phyloP scores from a whole-genome alignment of 2,113 vertebrate genomes.

The Zosterops hypoxanthus region DNA sequence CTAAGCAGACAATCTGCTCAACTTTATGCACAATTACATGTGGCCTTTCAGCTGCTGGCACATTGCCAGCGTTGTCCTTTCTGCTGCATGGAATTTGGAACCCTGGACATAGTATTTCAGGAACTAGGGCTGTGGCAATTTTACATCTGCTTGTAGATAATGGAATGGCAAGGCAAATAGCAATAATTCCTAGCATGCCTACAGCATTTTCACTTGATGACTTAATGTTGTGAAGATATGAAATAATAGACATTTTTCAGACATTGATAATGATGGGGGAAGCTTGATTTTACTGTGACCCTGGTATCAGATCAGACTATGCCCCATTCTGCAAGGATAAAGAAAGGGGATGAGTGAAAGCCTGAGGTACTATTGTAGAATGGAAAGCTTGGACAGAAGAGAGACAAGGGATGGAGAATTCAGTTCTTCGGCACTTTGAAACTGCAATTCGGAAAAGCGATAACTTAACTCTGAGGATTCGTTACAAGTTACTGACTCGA shows the following conservation, averaged over 20 bases:
- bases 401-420: background rate
- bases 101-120: background rate
- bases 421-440: background rate
- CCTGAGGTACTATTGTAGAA: background rate
- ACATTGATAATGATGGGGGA: background rate
- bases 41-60: constrained; percentile 50
- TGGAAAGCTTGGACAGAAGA: background rate
- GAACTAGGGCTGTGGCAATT: background rate
- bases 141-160: background rate
- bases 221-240: background rate
- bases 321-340: background rate
- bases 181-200: constrained; percentile 8
- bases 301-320: background rate
- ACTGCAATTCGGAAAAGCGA: background rate
- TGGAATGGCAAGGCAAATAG: constrained; percentile 14
- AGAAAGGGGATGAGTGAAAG: background rate
- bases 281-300: background rate
- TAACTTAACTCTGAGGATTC: background rate
- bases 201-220: constrained; percentile 1
- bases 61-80: background rate
- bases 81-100: background rate
- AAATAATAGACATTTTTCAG: background rate
- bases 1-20: constrained; percentile 62
- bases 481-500: background rate
- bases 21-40: constrained; percentile 60